Conservation (phyloP, 2,888 invertebrate species). For the Girardia tigrina region DNA sequence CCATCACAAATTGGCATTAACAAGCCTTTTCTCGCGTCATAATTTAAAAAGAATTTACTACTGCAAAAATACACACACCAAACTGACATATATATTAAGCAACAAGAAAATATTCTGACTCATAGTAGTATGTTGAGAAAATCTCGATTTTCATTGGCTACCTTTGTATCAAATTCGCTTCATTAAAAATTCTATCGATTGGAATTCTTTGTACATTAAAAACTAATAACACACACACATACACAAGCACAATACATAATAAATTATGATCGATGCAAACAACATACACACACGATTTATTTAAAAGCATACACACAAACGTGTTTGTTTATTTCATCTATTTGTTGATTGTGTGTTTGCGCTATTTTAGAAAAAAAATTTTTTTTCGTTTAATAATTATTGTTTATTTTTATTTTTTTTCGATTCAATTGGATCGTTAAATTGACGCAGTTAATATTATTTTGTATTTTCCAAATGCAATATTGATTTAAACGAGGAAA, state of each 20-base stretch:
- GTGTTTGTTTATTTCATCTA: constrained; percentile 1
- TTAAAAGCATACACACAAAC: constrained; percentile 5
- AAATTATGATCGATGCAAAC: constrained; percentile 20
- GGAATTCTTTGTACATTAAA: constrained; percentile 23
- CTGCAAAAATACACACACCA: background rate
- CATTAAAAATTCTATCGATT: constrained; percentile 23
- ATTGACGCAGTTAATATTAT: background rate
- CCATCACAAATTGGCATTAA: constrained; percentile 17
- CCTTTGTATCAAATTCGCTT: constrained; percentile 23
- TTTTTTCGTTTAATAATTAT: constrained; percentile 4
- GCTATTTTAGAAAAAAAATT: background rate
- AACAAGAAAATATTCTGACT: background rate
- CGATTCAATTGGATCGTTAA: constrained; percentile 11
- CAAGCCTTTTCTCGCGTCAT: constrained; percentile 6
- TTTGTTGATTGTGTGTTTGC: background rate
- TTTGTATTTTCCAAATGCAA: too few relatives aligned
- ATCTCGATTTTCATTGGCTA: constrained; percentile 14
- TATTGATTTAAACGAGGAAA: background rate
- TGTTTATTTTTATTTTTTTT: too few relatives aligned
- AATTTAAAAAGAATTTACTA: background rate
- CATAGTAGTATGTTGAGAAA: constrained; percentile 14
- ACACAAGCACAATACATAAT: too few relatives aligned
- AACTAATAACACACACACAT: background rate
- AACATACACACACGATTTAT: background rate
- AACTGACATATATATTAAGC: background rate